Evolutionary conservation across 2,797 vertebrate genomes (phyloP), one percentile per base, ranked within the genome.

Genomic region (Graptemys geographica): DNA sequence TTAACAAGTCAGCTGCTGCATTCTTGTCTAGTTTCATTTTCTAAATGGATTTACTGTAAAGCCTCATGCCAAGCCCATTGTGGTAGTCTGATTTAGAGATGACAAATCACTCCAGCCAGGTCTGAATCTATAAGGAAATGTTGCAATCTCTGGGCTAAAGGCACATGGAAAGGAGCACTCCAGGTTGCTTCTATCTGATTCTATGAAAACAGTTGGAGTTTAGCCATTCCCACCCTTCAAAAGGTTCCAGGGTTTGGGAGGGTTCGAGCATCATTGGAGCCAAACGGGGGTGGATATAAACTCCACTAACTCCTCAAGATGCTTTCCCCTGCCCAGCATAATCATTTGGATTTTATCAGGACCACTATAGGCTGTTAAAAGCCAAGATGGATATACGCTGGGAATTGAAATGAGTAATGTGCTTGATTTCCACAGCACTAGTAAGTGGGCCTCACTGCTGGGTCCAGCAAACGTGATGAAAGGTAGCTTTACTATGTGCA

Each of bases 161-260:
- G 65, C 1, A 69, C 23, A 21, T 74, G 15, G 10, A 23, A 88
- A 53, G 41, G 31, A 27, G 59, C 59, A 81, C 16, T 19, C 5
- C 69, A 37, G 62, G 31, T 55, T 47, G 47, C 11, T 86, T 18
- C 59, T 88, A 12, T 27, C 5, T 19, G 33, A 9, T n/a, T 65
- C 31, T 11, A 37, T 69, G n/a, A 69, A 37, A 69, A 69, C n/a
- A 69, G n/a, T 3, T 69, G n/a, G n/a, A 5, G 19, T 37, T 69
- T 37, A 37, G 65, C 65, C 9, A 69, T 8, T 18, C 16, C 2
- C 33, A 9, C 53, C 55, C 23, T 55, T 12, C 56, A 65, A 18
- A 53, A 83, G 5, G 4, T 13, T 65, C 2, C n/a, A 33, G 0
- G 0, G 13, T 59, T 3, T 53, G 25, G 13, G n/a, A 69, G 65